Percentiles rank a stretch among this genome's conserved stretches.
Evolutionary conservation across 2,797 vertebrate species (phyloP).

Genomic region (Phrynocephalus guinanensis): DNA sequence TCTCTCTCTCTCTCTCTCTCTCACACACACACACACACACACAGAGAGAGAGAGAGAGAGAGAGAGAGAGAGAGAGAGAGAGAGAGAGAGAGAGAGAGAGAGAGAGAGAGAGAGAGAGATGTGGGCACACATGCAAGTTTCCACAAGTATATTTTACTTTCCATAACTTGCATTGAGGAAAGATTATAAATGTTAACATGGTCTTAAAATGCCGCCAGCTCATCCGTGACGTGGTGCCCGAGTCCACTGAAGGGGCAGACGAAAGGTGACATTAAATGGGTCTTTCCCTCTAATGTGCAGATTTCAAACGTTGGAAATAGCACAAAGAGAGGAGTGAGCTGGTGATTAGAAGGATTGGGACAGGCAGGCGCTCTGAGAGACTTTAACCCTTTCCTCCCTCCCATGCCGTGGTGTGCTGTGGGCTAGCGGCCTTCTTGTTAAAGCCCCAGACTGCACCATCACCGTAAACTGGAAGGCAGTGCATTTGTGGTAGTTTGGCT

Average conservation of each 20-base stretch:
- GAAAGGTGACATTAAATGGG: not conserved
- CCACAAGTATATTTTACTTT: not conserved
- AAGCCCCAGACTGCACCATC: too few species aligned
- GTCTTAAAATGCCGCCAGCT: not conserved
- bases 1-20: too few species aligned
- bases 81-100: too few species aligned
- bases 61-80: too few species aligned
- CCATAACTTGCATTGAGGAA: not conserved
- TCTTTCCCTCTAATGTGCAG: not conserved
- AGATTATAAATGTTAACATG: not conserved
- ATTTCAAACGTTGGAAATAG: not conserved
- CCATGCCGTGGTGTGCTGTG: not conserved
- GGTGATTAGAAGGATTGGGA: too few species aligned
- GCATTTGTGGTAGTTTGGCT: too few species aligned
- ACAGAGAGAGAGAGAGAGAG: too few species aligned
- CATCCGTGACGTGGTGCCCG: not conserved
- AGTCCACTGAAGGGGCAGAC: too few species aligned
- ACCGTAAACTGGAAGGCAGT: too few species aligned
- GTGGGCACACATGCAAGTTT: not conserved
- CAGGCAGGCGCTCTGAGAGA: not conserved
- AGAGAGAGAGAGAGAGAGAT: too few species aligned
- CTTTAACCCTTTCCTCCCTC: not conserved
- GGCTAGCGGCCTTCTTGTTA: not conserved
- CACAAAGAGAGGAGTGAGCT: too few species aligned
- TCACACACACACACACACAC: too few species aligned